A percentile compares a stretch with the other conserved stretches of the same genome.
These are phyloP conservation scores for Oscheius sp. DNA, from an alignment of 2,888 invertebrate genomes.

Conservation along the genomic window DNA sequence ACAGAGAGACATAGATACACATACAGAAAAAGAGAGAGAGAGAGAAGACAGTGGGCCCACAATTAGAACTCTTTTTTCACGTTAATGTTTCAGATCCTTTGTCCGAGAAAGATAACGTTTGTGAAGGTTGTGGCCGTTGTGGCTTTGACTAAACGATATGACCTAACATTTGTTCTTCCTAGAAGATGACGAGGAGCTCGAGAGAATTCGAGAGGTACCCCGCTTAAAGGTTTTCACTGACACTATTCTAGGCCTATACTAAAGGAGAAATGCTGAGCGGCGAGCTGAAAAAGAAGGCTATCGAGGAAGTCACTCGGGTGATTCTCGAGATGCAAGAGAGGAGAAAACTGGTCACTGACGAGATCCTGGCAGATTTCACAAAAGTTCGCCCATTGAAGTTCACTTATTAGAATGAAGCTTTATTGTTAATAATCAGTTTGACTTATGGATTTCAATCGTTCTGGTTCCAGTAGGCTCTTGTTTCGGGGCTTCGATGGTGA, in stretches of 20 bases:
- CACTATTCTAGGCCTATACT: constrained; percentile 81
- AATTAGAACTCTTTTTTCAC: too few relatives aligned
- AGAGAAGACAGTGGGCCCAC: too few relatives aligned
- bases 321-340: constrained; percentile 86
- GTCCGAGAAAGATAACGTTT: constrained; percentile 31
- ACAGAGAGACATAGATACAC: too few relatives aligned
- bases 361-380: constrained; percentile 85
- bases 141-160: too few relatives aligned
- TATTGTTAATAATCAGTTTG: background rate
- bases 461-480: too few relatives aligned
- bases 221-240: background rate
- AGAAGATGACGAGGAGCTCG: too few relatives aligned
- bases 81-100: constrained; percentile 45
- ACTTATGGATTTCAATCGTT: too few relatives aligned
- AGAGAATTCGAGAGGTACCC: too few relatives aligned
- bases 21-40: too few relatives aligned
- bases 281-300: constrained; percentile 90
- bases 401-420: background rate
- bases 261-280: constrained; percentile 91
- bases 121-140: too few relatives aligned
- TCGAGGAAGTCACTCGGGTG: constrained; percentile 79
- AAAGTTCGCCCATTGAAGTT: too few relatives aligned
- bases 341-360: constrained; percentile 86
- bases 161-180: too few relatives aligned
- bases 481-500: constrained; percentile 48